Evolutionary conservation across 2,797 vertebrate species (phyloP), one percentile per base, ranked within the genome.

Genomic region (Centropyge bicolor): DNA sequence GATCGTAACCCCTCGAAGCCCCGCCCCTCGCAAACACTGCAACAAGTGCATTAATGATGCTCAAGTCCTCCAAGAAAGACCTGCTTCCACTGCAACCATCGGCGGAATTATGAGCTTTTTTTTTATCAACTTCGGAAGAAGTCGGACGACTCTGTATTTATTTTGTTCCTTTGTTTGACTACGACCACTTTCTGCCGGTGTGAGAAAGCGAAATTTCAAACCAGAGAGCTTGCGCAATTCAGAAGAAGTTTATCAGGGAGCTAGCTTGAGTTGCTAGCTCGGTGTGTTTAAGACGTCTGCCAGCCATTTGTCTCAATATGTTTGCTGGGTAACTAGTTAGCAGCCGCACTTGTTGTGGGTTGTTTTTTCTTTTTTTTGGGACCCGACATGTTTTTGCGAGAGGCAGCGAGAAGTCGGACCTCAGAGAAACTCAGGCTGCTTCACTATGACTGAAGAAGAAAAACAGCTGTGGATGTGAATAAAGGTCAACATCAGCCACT

Each of bases 21-120:
- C 92, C 91, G 78, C 91, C 93, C 84, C 72, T 17, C 22, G 36
- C 82, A 79, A 89, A 92, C 90, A 90, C 83, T 75, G 94, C 95
- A 95, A 96, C 95, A 96, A 96, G 95, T 96, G 95, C 94, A 95
- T 80, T 55, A 86, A 91, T 87, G 95, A 94, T 94, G 93, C 93
- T 92, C 64, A 69, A 64, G 40, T 51, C 78, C 83, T 81, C 52
- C 80, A 86, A 90, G 90, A 88, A 90, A 90, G 83, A 86, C 54
- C 19, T 67, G 27, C 67, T 69, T 67, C 57, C 81, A 68, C 41
- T 67, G 86, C 48, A 63, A 3, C 57, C 43, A 60, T 8, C 68
- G 36, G 38, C 70, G 69, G 78, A 65, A 67, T 40, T 19, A 36
- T n/a, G 20, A 35, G 27, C 6, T 27, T 61, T 72, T 78, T 80